phyloP scores from a whole-genome alignment of 2,113 vertebrate genomes.

The Hemicordylus capensis region DNA sequence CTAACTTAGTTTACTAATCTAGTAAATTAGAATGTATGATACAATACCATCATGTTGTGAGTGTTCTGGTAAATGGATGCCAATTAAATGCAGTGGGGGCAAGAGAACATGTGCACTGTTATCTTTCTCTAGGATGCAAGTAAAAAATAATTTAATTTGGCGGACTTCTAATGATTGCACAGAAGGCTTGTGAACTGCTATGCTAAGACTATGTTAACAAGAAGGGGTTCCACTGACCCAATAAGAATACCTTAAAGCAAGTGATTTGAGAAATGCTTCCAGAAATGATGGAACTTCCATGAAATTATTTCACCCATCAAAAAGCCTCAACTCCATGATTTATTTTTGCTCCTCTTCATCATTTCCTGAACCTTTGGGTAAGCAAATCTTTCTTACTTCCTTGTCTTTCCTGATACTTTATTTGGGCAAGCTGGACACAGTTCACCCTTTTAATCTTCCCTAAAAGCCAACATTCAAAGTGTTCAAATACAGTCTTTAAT shows the following conservation, averaged over 20 bases:
- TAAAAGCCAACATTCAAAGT: constrained; percentile 48
- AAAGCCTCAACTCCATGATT: neutral
- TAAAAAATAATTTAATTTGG: neutral
- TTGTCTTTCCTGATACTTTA: constrained; percentile 7
- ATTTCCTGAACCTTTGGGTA: constrained; percentile 18
- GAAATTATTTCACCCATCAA: neutral
- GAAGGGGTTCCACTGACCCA: neutral
- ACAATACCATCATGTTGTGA: neutral
- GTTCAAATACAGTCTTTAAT: constrained; percentile 65
- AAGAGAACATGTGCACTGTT: neutral
- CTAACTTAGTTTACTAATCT: no score
- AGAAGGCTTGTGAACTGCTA: neutral
- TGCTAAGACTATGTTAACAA: neutral
- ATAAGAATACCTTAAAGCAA: neutral
- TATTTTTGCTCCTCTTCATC: constrained; percentile 26
- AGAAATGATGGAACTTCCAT: constrained; percentile 9
- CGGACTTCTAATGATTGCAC: neutral
- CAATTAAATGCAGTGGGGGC: neutral
- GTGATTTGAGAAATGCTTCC: neutral
- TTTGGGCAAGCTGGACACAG: constrained; percentile 1
- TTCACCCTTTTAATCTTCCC: constrained; percentile 63
- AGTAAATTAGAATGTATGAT: neutral
- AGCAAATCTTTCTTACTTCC: constrained; percentile 36
- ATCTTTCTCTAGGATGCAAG: neutral
- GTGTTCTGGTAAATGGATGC: neutral